These are phyloP conservation scores for Pachycephala philippinensis DNA, from an alignment of 2,113 vertebrate genomes.

Conservation along the genomic window DNA sequence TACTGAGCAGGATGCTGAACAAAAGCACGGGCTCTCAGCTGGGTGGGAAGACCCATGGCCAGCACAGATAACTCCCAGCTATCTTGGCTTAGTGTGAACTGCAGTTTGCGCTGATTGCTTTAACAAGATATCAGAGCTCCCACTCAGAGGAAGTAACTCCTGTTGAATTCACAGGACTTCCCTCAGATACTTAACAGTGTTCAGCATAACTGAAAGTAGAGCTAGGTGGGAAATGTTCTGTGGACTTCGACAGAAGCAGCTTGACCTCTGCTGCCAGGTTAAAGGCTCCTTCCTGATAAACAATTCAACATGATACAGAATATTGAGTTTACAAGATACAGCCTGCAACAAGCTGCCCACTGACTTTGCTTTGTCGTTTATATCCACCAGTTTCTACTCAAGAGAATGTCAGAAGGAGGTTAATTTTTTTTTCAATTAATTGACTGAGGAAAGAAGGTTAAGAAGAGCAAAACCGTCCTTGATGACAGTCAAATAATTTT, in stretches of 20 bases:
- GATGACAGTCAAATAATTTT: not conserved
- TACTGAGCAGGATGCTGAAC: not conserved
- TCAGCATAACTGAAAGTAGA: not conserved
- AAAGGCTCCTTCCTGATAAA: not conserved
- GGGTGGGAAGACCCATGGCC: not conserved
- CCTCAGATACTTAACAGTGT: not conserved
- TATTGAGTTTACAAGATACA: not conserved
- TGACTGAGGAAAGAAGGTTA: not conserved
- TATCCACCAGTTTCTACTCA: not conserved
- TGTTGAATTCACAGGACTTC: not conserved
- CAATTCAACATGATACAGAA: rapidly evolving
- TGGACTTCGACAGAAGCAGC: not conserved
- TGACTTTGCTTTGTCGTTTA: not conserved
- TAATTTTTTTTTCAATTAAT: not conserved
- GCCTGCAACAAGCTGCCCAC: not conserved
- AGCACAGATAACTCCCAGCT: not conserved
- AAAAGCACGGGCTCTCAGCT: not conserved
- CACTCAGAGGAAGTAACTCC: not conserved
- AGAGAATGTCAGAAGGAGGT: not conserved
- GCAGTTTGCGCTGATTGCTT: not conserved
- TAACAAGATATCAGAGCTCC: not conserved
- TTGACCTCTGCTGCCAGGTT: not conserved
- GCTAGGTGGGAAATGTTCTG: not conserved
- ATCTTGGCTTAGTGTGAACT: not conserved
- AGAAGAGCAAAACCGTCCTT: not conserved